Evolutionary conservation across 2,888 invertebrate genomes (phyloP).

Genomic region (Macropis europaea): DNA sequence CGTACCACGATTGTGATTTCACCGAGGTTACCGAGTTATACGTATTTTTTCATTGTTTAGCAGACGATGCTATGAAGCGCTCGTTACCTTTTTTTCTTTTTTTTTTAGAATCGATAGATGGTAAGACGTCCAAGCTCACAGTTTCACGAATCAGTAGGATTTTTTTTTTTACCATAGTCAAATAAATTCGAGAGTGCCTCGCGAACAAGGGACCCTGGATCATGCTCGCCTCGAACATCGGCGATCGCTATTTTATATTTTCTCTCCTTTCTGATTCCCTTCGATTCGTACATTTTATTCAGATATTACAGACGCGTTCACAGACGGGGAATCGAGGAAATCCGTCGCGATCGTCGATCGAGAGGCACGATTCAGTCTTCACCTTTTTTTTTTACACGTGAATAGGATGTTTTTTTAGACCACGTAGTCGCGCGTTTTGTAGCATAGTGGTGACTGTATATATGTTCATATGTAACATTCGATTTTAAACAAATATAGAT

Average conservation of each 20-base stretch:
- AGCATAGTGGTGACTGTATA: slow-evolving; percentile 78
- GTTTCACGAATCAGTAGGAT: slow-evolving; percentile 26
- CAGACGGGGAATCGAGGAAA: too few relatives aligned
- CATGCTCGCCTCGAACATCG: too few relatives aligned
- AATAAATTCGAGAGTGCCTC: slow-evolving; percentile 4
- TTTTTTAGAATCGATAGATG: slow-evolving; percentile 56
- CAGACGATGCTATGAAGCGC: slow-evolving; percentile 60
- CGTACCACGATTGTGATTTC: slow-evolving; percentile 77
- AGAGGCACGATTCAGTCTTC: slow-evolving; percentile 14
- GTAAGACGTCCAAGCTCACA: slow-evolving; percentile 63
- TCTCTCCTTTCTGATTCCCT: too few relatives aligned
- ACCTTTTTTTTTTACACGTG: slow-evolving; percentile 5
- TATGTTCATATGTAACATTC: slow-evolving; percentile 79
- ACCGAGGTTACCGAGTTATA: slow-evolving; percentile 79
- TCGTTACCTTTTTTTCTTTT: slow-evolving; percentile 73
- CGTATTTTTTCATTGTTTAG: slow-evolving; percentile 63
- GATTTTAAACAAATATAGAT: slow-evolving; percentile 63
- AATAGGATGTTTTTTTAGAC: slow-evolving; percentile 31
- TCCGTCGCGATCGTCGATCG: slow-evolving; percentile 18
- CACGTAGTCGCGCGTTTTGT: slow-evolving; percentile 69
- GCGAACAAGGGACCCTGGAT: too few relatives aligned
- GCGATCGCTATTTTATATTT: too few relatives aligned
- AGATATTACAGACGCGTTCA: too few relatives aligned
- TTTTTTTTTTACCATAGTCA: slow-evolving; percentile 34
- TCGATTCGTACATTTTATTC: too few relatives aligned